phyloP scores from a whole-genome alignment of 2,888 invertebrate genomes.

The Amitus sp. region DNA sequence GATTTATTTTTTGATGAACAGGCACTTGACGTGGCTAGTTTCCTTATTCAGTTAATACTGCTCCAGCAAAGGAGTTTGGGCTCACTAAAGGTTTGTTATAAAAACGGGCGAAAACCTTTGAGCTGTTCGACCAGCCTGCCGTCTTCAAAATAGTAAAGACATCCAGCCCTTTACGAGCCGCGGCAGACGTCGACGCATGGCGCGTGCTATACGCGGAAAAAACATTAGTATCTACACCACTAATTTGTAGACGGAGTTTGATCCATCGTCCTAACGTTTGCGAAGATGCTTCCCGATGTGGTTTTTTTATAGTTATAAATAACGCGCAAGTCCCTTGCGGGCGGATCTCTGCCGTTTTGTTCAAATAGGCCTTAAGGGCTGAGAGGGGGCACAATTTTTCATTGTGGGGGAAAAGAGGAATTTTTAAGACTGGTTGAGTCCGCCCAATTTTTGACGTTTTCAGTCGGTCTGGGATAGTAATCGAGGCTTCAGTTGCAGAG shows the following conservation, averaged over 20 bases:
- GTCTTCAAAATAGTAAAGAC: slow-evolving; percentile 40
- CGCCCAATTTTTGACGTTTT: slow-evolving; percentile 15
- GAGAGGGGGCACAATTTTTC: slow-evolving; percentile 17
- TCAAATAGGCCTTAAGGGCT: slow-evolving; percentile 1
- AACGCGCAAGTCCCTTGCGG: no score
- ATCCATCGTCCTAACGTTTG: no score
- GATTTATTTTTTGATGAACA: no score
- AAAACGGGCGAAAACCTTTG: slow-evolving; percentile 39
- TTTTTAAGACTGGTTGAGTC: slow-evolving; percentile 14
- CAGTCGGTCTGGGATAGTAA: slow-evolving; percentile 14
- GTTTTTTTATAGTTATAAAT: slow-evolving; percentile 15
- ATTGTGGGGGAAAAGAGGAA: slow-evolving; percentile 14
- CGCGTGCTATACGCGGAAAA: slow-evolving; percentile 10
- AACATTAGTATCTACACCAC: slow-evolving; percentile 1
- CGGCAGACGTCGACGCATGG: slow-evolving; percentile 46
- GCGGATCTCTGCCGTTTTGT: not conserved
- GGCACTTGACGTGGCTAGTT: no score
- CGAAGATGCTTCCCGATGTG: not conserved
- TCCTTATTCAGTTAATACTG: not conserved
- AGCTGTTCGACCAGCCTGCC: slow-evolving; percentile 44
- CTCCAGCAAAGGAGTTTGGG: not conserved
- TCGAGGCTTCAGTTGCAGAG: not conserved
- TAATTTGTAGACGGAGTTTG: no score
- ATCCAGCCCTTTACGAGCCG: slow-evolving; percentile 35
- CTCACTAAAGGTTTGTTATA: slow-evolving; percentile 24